Base-by-base conservation (phyloP, 2,888 invertebrate species). In the Idaea aversata region DNA sequence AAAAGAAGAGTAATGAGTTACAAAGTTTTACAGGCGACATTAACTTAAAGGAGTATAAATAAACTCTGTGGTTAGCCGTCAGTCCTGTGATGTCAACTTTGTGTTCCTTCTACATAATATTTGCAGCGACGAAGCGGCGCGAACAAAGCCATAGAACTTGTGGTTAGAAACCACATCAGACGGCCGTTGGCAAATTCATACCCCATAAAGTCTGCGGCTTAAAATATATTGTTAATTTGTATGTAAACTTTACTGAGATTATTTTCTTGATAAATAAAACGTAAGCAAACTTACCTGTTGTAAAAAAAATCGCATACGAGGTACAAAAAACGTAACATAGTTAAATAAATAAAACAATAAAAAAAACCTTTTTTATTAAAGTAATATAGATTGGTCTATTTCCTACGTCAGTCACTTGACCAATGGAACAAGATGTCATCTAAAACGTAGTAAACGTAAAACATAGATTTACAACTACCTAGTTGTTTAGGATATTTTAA, bases 141-240 rank as follows among this genome's bases (percentile, higher is more conserved):
- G 69, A 72, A 59, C 36, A 7, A 57, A 13, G 16, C 16, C n/a
- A n/a, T 35, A n/a, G 61, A 34, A 36, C 58, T 35, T 81, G 81
- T 69, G 84, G 83, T 79, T 68, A 13, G 61, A 61, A 69, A 84
- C 87, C 87, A 78, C 87, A 84, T 78, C 84, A 81, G 70, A 73
- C 76, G 77, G 62, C 69, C 68, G 74, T 77, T 35, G 63, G 59
- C 83, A 78, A 79, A 82, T 86, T 86, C 85, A 84, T 85, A 85
- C 82, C 78, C 80, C 82, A 84, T 85, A 87, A 88, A 86, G 79
- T 69, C 72, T 66, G 70, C 62, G 64, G 65, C 38, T 57, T 62
- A 70, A 65, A 67, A 70, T 68, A 63, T 61, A 67, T 70, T 69
- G 61, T 34, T 36, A 34, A 70, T 70, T 57, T 15, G 58, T 15